Conservation (phyloP, 2,888 invertebrate species). For the Oligia latruncula region DNA sequence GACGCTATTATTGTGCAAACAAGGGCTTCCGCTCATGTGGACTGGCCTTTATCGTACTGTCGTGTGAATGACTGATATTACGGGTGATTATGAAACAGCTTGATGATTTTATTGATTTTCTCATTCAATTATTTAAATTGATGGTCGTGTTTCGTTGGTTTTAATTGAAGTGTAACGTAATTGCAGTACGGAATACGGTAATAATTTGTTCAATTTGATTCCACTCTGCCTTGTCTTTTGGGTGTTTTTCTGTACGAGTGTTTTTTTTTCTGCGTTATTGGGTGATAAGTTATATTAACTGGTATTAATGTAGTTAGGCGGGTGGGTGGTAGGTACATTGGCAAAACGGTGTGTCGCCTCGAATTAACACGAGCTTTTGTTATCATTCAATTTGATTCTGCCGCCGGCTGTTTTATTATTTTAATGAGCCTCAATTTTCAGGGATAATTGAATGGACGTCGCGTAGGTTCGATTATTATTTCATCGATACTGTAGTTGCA, state of each 20-base stretch:
- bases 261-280: constrained; percentile 6
- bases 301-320: constrained; percentile 29
- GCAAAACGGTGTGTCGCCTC: constrained; percentile 79
- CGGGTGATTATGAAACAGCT: constrained; percentile 56
- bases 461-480: constrained; percentile 85
- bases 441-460: constrained; percentile 88
- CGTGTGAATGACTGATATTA: constrained; percentile 65
- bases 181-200: constrained; percentile 21
- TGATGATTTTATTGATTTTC: constrained; percentile 59
- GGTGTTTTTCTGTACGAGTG: neutral
- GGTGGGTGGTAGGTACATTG: constrained; percentile 66
- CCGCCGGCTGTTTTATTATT: constrained; percentile 89
- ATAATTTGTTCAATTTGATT: constrained; percentile 22
- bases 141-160: constrained; percentile 45
- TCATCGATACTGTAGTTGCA: constrained; percentile 75
- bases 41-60: constrained; percentile 75
- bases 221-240: constrained; percentile 8
- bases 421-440: constrained; percentile 89
- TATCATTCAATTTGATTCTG: constrained; percentile 89
- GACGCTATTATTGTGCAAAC: constrained; percentile 85
- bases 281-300: constrained; percentile 16
- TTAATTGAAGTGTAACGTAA: constrained; percentile 51
- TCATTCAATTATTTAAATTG: constrained; percentile 58
- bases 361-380: constrained; percentile 88
- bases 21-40: constrained; percentile 79